These are phyloP conservation scores for Uria lomvia DNA, from an alignment of 2,113 vertebrate species.

Conservation along the genomic window DNA sequence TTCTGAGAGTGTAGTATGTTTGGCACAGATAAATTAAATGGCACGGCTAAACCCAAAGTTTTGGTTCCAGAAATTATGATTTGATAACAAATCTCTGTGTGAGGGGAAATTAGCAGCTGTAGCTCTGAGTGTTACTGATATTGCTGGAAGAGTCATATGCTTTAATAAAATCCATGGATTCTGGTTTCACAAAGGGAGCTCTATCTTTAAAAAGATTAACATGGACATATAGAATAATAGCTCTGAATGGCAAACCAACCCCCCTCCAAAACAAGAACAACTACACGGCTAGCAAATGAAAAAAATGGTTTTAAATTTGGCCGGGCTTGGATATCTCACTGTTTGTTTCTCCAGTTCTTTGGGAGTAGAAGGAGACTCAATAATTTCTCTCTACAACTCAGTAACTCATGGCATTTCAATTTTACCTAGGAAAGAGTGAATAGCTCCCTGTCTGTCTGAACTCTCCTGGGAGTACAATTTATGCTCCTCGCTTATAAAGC, in stretches of 20 bases:
- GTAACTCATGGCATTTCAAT: slow-evolving; percentile 41
- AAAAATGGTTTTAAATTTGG: background rate
- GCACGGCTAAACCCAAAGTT: background rate
- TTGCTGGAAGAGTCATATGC: background rate
- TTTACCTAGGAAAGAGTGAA: slow-evolving; percentile 38
- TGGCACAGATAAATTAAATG: background rate
- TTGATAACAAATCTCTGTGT: background rate
- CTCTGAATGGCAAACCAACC: background rate
- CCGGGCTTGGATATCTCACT: background rate
- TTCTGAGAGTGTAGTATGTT: background rate
- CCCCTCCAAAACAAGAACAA: background rate
- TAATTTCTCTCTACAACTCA: slow-evolving; percentile 29
- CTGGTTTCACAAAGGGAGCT: background rate
- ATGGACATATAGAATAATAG: background rate
- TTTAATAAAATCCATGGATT: background rate
- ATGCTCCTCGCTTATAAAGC: slow-evolving; percentile 28
- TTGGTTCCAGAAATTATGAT: background rate
- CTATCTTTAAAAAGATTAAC: background rate
- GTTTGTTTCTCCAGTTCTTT: background rate
- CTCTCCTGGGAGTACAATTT: slow-evolving; percentile 32
- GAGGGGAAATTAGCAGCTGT: background rate
- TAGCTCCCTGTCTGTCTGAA: slow-evolving; percentile 11
- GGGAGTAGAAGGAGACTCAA: background rate
- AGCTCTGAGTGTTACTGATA: background rate
- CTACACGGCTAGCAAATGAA: background rate